Base-by-base conservation (phyloP, 2,888 invertebrate species). In the Cinara cedri region DNA sequence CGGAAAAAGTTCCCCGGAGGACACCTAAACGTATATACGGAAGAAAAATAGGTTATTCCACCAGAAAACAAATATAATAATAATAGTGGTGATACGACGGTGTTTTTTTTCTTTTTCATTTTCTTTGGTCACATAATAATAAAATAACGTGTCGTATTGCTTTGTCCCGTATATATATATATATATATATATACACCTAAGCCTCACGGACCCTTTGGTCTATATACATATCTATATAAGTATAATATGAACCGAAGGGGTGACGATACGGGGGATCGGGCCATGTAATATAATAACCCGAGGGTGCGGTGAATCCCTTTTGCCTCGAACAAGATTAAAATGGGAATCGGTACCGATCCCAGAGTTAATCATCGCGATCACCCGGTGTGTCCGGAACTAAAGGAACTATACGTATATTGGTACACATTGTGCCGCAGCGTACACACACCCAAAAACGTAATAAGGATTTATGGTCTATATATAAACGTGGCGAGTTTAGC, bases 321-420 rank as follows among this genome's bases (percentile, higher is more conserved):
- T n/a, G 42, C 14, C 68, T 19, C 4, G 57, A 76, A 76, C 76
- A 9, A 51, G 78, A 78, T 78, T 78, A 78, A 78, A 78, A 68
- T 60, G 78, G 78, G 78, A 76, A 70, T 78, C 70, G 68, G 78
- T 78, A 51, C 68, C 78, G 57, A 78, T 78, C 78, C 78, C 78
- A 26, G 78, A 78, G 78, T 78, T 78, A 78, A 78, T 78, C 78
- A 68, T 68, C 24, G 70, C 46, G 68, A 60, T 78, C 78, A 51
- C 57, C 68, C n/a, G 63, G 78, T 70, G 78, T 78, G 78, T 78
- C 78, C 78, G 19, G n/a, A 60, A 60, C 57, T 16, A 26, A 16
- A 34, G 34, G 3, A 4, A 34, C 34, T 6, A 6, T 34, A 34
- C 34, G 34, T 34, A 34, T 34, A 34, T 34, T 4, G 3, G 6